A percentile compares a stretch with the other conserved stretches of the same genome.
Conservation (phyloP, 2,113 vertebrate species). For the Crotalus horridus region DNA sequence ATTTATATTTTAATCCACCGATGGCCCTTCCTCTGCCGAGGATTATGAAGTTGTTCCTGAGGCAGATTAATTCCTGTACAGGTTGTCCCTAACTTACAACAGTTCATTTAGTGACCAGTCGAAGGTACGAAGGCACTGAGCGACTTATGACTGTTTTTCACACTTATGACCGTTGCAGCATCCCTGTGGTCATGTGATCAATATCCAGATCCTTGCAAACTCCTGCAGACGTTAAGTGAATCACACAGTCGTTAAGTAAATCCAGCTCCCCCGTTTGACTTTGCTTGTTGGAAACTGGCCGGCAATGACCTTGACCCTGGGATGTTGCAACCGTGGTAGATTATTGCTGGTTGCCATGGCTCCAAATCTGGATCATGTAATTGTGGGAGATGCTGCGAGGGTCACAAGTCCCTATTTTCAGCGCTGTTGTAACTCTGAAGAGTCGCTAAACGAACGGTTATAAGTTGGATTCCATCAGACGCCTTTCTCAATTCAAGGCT, state of each 20-base stretch:
- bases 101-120: background rate
- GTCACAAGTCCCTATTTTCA: background rate
- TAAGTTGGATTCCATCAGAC: background rate
- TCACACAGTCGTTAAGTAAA: background rate
- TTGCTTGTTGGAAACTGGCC: background rate
- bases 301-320: background rate
- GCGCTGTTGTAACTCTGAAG: too few species aligned
- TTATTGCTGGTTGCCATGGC: too few species aligned
- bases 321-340: too few species aligned
- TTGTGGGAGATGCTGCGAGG: background rate
- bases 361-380: background rate
- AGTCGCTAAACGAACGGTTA: too few species aligned
- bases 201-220: background rate
- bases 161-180: too few species aligned
- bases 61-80: background rate
- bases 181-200: background rate
- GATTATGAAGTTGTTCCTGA: background rate
- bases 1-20: background rate
- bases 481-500: background rate
- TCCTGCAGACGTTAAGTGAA: background rate
- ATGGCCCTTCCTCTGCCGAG: background rate
- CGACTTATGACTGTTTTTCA: too few species aligned
- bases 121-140: background rate
- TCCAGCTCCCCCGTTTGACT: background rate
- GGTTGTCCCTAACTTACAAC: background rate